Base-by-base conservation (phyloP, 2,797 vertebrate genomes). In the Neoniphon sammara region DNA sequence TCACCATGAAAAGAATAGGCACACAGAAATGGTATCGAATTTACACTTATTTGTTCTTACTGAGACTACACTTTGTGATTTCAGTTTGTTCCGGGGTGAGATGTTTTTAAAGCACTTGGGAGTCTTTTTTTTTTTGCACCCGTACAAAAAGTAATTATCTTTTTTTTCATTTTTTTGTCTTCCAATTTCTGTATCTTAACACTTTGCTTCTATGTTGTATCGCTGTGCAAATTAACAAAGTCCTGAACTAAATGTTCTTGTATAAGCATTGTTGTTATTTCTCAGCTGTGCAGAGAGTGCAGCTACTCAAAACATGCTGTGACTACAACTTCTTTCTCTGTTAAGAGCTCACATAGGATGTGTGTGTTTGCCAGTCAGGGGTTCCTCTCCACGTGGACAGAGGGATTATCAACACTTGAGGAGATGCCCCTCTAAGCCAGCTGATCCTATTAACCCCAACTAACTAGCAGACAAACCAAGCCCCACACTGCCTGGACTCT, bases 391-490 rank as follows among this genome's bases (percentile, higher is more conserved):
- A 64, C 25, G 34, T 70, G 76, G 60, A 84, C 62, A 73, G 23
- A 70, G 23, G 81, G 82, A 89, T 89, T 81, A 90, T 80, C 67
- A 81, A 81, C 84, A 85, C 80, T 81, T 59, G 73, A 85, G 70
- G 60, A 76, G 77, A 85, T 70, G 68, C 69, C 62, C 85, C 71
- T 67, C 70, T 74, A 77, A 91, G 21, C 74, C 82, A 85, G 63
- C 62, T 83, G 82, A 93, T 91, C 90, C 80, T 77, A 87, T 91
- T 91, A 91, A 91, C 88, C 90, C 80, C 66, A 50, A 64, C 87
- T 83, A 85, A 88, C 82, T 60, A 81, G 76, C 83, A 89, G 82
- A 87, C 82, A 69, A 86, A 78, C 78, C 64, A 70, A 81, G 61
- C 54, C 59, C 61, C 63, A 78, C 14, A 21, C 78, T 82, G 59